Conservation (phyloP, 2,113 vertebrate genomes). For the Desmodus rotundus region DNA sequence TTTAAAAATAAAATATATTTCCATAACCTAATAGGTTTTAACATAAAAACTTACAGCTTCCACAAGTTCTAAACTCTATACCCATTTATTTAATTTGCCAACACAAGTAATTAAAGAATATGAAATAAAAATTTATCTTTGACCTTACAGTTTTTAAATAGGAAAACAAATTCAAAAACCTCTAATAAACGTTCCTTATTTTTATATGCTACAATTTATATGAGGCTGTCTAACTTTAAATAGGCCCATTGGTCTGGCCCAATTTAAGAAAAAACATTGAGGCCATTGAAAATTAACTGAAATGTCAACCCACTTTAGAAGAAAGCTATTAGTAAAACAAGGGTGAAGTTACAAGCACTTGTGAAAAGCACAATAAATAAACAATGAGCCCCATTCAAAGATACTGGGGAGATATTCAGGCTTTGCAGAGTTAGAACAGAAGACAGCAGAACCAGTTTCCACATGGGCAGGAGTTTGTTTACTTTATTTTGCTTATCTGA, state of each 20-base stretch:
- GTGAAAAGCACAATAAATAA: conserved; percentile 57
- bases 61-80: background rate
- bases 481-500: conserved; percentile 66
- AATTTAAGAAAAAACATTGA: conserved; percentile 41
- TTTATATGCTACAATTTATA: conserved; percentile 36
- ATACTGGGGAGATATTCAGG: background rate
- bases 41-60: conserved; percentile 15
- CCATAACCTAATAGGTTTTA: background rate
- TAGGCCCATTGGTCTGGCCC: conserved; percentile 23
- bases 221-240: conserved; percentile 28
- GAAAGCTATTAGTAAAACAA: conserved; percentile 51
- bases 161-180: conserved; percentile 33
- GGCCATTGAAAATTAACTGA: conserved; percentile 44
- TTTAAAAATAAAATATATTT: background rate
- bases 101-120: conserved; percentile 19
- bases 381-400: conserved; percentile 70
- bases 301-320: conserved; percentile 55
- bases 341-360: conserved; percentile 36
- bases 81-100: conserved; percentile 9
- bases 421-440: conserved; percentile 32
- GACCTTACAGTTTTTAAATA: background rate
- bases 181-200: conserved; percentile 29
- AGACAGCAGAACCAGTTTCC: conserved; percentile 49
- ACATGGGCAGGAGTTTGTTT: conserved; percentile 43
- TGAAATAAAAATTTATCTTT: background rate